Base-by-base conservation (phyloP, 2,113 vertebrate species). In the Myrmophylax atrothorax region DNA sequence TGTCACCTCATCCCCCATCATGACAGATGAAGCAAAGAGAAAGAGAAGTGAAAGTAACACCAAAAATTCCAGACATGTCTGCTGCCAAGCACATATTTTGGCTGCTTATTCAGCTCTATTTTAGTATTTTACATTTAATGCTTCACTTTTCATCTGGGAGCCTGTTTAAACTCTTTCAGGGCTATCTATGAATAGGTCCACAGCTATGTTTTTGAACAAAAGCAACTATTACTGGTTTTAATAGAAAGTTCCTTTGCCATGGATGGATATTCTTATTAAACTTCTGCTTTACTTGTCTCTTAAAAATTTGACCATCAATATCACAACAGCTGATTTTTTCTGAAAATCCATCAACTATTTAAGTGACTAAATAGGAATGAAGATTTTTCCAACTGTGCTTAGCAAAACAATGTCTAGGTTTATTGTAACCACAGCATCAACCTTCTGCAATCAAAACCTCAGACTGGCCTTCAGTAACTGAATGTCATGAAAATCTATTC, bases 121-220 rank as follows among this genome's bases (percentile, higher is more conserved):
- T 92, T 56, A 87, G 8, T 77, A 74, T 91, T 93, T 93, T 50
- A 89, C 49, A 35, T 90, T 92, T 93, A 64, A 90, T 64, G 10
- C 64, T 73, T 96, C 74, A 80, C 10, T 91, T 92, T 90, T 50
- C 56, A 44, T 17, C 53, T 85, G 10, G 20, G 25, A 91, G 9
- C 64, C 55, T 93, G 18, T 69, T 70, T 47, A 91, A 87, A 80
- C 37, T 37, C 66, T 26, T 47, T 85, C 7, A 53, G 81, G 22
- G 33, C 18, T 56, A 59, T 10, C 10, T 59, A 53, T n/a, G 42
- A 64, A 49, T 28, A 73, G 9, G 7, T 55, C 40, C 59, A 64
- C 18, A 70, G 31, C 20, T 81, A 46, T 5, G 7, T 40, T 90
- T 68, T 50, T 55, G 9, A 85, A 81, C 2, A 9, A 84, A 88